Evolutionary conservation across 2,888 invertebrate species (phyloP), one percentile per base, ranked within the genome.

Genomic region (Siphlonurus alternatus): DNA sequence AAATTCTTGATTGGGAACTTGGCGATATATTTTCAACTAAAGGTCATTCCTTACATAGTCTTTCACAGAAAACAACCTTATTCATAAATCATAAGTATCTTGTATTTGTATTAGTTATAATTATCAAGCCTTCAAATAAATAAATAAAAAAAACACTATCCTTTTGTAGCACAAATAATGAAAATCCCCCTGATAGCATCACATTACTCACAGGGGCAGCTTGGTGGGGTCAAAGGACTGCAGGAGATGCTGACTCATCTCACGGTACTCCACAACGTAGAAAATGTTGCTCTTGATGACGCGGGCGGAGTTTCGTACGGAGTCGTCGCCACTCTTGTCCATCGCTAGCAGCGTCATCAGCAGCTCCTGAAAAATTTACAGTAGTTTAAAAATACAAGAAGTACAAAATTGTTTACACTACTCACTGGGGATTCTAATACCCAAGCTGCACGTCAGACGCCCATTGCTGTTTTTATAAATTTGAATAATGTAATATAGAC

Each of bases 231-330:
- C 88, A 77, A 87, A 98, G 71, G 84, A 85, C 68, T 88, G 80
- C 71, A 96, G 77, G 68, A 93, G 83, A 62, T 84, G 82, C 65
- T 93, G 78, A 71, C 93, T 83, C 69, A 93, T 85, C 76, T 98
- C 97, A 67, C 97, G 82, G 75, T 96, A 96, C 76, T 98, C 97
- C 70, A 90, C 80, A 60, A 94, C 88, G 77, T 97, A 97, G 77
- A 97, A 93, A 68, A 93, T 84, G 75, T 91, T 92, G 75, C 89
- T 88, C 76, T 94, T 89, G 69, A 97, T 85, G 70, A 93, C 88
- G 77, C 86, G 87, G 54, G 93, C 86, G 19, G 91, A 88, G 64
- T 89, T 87, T 68, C 82, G 80, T 1, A 94, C 86, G 23, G 82
- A 80, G 53, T 77, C 76, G 72, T 92, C 89, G 1, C 77, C 73